Evolutionary conservation across 1,140 invertebrate species (phyloP), one percentile per base, ranked within the genome.

Genomic region (Drosophila nikananu): DNA sequence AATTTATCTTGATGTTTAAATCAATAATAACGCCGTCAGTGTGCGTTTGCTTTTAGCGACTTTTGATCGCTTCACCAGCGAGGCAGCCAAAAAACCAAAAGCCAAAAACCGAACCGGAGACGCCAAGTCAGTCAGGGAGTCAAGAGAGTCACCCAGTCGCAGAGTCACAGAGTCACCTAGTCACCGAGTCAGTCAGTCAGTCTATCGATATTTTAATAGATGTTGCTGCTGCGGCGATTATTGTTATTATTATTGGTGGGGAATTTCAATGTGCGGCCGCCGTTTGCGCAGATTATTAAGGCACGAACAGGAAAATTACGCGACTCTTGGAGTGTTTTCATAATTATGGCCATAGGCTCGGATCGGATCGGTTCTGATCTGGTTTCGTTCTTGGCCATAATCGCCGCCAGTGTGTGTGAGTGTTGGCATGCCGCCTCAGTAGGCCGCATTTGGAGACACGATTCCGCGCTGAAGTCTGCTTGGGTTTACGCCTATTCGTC

Each of bases 1-100:
- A 91, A 91, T 92, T 92, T 92, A 91, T 91, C 90, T 91, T 92
- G 90, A 91, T 92, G 90, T 92, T 92, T 90, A 92, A 92, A 92
- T 92, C 90, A 92, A 92, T 92, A 92, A 92, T 82, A 91, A 91
- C 81, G 77, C 86, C 90, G 91, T 91, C 89, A 89, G 66, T 73
- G 60, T 84, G 81, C 81, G 81, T 84, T 73, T 83, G 72, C 81
- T 77, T 80, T 80, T 80, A 80, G 78, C 78, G 77, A 80, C 57
- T 80, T 67, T 80, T 80, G 77, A 80, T 80, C 70, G 70, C 76
- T 79, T 70, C 67, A 78, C 77, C 76, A 62, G 39, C 62, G 27
- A 62, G 8, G 52, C 37, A 60, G 58, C 49, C 42, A 23, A 30
- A 48, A 25, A 9, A 17, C 41, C 61, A 37, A 48, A 35, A 37